Percentiles rank a stretch among this genome's conserved stretches.
phyloP scores from a whole-genome alignment of 2,888 invertebrate genomes.

The Auanema freiburgensis region DNA sequence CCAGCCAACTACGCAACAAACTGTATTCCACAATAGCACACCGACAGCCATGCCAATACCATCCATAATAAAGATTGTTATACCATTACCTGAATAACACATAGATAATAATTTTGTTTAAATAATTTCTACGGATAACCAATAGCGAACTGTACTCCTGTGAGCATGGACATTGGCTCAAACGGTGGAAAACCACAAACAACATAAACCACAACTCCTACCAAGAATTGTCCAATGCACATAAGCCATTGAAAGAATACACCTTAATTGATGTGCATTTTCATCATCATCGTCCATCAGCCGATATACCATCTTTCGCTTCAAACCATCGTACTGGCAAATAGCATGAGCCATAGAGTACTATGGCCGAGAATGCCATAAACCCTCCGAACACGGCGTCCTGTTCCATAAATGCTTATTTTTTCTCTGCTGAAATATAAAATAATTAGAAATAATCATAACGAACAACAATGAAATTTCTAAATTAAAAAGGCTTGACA shows the following conservation, averaged over 20 bases:
- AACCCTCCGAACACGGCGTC: constrained; percentile 30
- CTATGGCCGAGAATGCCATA: constrained; percentile 30
- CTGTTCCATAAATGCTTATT: constrained; percentile 23
- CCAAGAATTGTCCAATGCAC: constrained; percentile 38
- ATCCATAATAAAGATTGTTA: constrained; percentile 38
- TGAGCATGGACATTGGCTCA: constrained; percentile 37
- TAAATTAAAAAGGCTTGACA: too few species aligned
- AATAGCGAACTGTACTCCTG: constrained; percentile 40
- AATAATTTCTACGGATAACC: constrained; percentile 18
- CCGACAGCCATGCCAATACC: constrained; percentile 46
- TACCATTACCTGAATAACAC: constrained; percentile 12
- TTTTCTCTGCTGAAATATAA: too few species aligned
- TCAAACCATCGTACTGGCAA: constrained; percentile 46
- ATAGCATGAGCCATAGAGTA: constrained; percentile 43
- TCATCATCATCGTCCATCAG: neutral
- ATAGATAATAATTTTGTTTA: neutral
- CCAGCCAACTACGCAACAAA: constrained; percentile 35
- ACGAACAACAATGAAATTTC: too few species aligned
- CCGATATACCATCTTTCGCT: constrained; percentile 34
- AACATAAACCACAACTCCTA: constrained; percentile 29
- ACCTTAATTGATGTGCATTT: constrained; percentile 18
- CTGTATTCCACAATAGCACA: constrained; percentile 43
- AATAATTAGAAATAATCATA: too few species aligned
- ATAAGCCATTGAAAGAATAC: constrained; percentile 46
- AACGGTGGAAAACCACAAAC: constrained; percentile 22